phyloP scores from a whole-genome alignment of 2,113 vertebrate species.

The Monopterus albus region DNA sequence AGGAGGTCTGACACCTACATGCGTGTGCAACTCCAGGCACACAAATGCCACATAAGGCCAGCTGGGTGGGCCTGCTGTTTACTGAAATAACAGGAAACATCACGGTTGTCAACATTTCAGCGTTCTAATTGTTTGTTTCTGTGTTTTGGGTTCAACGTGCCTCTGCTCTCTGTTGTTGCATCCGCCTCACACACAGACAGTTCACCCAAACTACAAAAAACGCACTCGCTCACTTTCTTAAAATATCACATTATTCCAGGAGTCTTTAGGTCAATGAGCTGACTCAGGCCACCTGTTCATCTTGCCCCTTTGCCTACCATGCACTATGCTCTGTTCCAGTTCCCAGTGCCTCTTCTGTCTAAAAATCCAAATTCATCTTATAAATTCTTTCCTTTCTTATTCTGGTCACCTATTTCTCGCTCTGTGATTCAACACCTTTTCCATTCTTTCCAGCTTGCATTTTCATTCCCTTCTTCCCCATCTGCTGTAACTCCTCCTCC shows the following conservation, averaged over 20 bases:
- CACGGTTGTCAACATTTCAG: conserved; percentile 49
- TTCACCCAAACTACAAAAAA: no score
- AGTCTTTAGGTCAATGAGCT: not conserved
- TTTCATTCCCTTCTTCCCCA: conserved; percentile 53
- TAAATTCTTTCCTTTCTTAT: not conserved
- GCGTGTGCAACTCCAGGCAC: conserved; percentile 19
- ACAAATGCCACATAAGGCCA: conserved; percentile 4
- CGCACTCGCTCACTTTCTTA: no score
- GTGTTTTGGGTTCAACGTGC: not conserved
- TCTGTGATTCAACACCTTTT: conserved; percentile 42
- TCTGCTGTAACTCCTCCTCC: conserved; percentile 1
- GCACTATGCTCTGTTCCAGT: not conserved
- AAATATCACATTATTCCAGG: no score
- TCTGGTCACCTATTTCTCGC: not conserved
- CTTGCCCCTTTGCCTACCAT: not conserved
- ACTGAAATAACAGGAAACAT: conserved; percentile 69
- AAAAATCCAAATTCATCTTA: conserved; percentile 11
- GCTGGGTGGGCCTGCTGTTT: conserved; percentile 73
- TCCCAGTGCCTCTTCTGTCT: not conserved
- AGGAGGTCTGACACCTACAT: conserved; percentile 59
- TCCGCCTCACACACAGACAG: no score
- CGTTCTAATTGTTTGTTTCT: conserved; percentile 44
- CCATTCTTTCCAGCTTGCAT: conserved; percentile 55
- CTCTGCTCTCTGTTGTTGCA: not conserved
- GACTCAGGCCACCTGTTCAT: conserved; percentile 1